These are phyloP conservation scores for Pseudomugil tenellus DNA, from an alignment of 2,797 vertebrate genomes.

Conservation along the genomic window DNA sequence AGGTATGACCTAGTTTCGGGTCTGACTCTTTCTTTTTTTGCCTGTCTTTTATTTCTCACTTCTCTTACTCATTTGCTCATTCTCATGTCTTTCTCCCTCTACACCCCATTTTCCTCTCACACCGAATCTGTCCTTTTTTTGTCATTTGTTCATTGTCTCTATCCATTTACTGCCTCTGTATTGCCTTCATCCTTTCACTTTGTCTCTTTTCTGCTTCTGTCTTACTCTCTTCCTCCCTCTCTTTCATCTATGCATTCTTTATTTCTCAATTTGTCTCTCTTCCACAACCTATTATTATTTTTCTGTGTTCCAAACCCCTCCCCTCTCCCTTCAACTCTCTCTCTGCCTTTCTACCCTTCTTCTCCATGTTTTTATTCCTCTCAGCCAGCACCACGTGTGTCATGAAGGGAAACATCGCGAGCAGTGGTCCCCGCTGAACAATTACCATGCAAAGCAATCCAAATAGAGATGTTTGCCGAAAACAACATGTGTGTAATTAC, in stretches of 20 bases:
- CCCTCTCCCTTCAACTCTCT: constrained; percentile 4
- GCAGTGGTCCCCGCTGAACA: constrained; percentile 89
- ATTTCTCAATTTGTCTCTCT: constrained; percentile 66
- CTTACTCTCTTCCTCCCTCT: constrained; percentile 41
- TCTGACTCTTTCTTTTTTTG: constrained; percentile 42
- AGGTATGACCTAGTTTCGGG: constrained; percentile 80
- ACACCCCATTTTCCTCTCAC: constrained; percentile 54
- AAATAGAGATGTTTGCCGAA: constrained; percentile 99
- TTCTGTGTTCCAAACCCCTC: constrained; percentile 32
- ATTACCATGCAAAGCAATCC: constrained; percentile 94
- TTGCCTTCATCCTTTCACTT: constrained; percentile 50
- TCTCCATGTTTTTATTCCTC: constrained; percentile 60
- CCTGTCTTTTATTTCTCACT: constrained; percentile 64
- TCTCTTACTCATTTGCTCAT: constrained; percentile 56
- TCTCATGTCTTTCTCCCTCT: constrained; percentile 34
- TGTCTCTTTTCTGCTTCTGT: constrained; percentile 38
- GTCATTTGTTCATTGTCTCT: constrained; percentile 72
- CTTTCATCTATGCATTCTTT: constrained; percentile 65
- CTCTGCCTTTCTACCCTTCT: constrained; percentile 20
- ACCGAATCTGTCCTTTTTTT: constrained; percentile 46
- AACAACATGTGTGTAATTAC: constrained; percentile 99
- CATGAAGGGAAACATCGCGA: constrained; percentile 79
- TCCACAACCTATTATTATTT: constrained; percentile 65
- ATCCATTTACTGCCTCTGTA: constrained; percentile 61
- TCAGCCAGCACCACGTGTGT: constrained; percentile 70